Conservation (phyloP, 2,113 vertebrate species). For the Entosphenus tridentatus region DNA sequence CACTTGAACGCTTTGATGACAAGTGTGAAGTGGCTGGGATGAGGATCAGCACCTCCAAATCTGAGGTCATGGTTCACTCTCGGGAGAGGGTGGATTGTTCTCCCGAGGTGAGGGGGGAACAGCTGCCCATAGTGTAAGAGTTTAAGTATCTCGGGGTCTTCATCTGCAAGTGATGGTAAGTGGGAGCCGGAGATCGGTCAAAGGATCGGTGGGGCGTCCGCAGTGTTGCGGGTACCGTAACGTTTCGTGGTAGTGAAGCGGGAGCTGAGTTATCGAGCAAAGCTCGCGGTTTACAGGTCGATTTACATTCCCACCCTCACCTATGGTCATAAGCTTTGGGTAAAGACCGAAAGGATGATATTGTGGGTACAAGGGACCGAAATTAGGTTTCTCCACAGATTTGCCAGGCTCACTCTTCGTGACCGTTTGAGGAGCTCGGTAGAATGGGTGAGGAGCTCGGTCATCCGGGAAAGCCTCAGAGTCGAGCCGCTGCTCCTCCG, state of each 20-base stretch:
- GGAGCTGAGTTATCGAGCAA: too few relatives aligned
- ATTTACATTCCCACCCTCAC: too few relatives aligned
- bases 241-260: conserved; percentile 2
- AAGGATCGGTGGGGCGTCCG: conserved; percentile 1
- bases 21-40: not conserved
- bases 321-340: too few relatives aligned
- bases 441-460: too few relatives aligned
- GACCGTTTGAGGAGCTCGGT: not conserved
- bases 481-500: not conserved
- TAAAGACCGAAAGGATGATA: too few relatives aligned
- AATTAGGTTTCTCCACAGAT: too few relatives aligned
- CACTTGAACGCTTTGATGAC: too few relatives aligned
- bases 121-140: conserved; percentile 6
- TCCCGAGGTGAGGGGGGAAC: conserved; percentile 8
- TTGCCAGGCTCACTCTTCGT: not conserved
- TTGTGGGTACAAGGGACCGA: too few relatives aligned
- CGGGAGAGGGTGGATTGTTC: conserved; percentile 8
- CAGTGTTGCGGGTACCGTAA: conserved; percentile 2
- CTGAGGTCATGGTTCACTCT: conserved; percentile 6
- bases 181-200: not conserved
- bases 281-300: too few relatives aligned
- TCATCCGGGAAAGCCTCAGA: not conserved
- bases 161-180: conserved; percentile 4
- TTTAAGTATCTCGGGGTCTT: conserved; percentile 9
- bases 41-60: conserved; percentile 9